A percentile compares a stretch with the other conserved stretches of the same genome.
phyloP scores from a whole-genome alignment of 2,797 vertebrate species.

The Poeciliopsis turneri region DNA sequence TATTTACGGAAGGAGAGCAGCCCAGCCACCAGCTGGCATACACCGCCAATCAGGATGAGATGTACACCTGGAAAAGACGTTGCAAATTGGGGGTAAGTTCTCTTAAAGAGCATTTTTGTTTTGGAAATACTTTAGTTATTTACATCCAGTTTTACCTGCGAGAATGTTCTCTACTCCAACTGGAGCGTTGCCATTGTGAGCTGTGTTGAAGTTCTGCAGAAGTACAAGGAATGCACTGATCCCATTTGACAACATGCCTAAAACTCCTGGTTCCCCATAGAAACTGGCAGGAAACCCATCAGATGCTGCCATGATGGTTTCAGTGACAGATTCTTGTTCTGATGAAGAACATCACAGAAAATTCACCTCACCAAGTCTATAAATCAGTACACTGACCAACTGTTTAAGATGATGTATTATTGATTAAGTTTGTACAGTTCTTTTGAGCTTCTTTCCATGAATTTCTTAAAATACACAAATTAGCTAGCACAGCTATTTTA shows the following conservation, averaged over 20 bases:
- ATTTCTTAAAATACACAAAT: neutral
- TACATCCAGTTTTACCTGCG: slow-evolving; percentile 75
- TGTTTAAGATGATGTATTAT: neutral
- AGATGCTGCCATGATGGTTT: slow-evolving; percentile 82
- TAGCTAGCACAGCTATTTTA: neutral
- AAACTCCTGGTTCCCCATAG: slow-evolving; percentile 87
- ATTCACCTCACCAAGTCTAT: neutral
- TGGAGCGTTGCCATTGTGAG: slow-evolving; percentile 69
- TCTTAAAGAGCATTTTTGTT: neutral
- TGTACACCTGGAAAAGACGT: slow-evolving; percentile 82
- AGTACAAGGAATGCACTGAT: slow-evolving; percentile 89
- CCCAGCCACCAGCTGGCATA: slow-evolving; percentile 88
- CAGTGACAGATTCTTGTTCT: slow-evolving; percentile 82
- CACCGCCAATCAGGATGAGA: slow-evolving; percentile 87
- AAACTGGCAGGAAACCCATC: slow-evolving; percentile 88
- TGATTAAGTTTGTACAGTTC: neutral
- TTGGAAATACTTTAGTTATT: neutral
- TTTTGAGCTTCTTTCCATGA: neutral
- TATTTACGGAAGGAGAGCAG: slow-evolving; percentile 89
- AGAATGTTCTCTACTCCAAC: slow-evolving; percentile 84
- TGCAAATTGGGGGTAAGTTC: neutral
- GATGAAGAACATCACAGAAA: neutral
- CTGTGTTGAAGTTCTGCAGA: slow-evolving; percentile 85
- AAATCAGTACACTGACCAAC: neutral
- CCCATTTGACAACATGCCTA: slow-evolving; percentile 88